A percentile compares a stretch with the other conserved stretches of the same genome.
phyloP scores from a whole-genome alignment of 1,140 invertebrate genomes.

The Nebria ingens region DNA sequence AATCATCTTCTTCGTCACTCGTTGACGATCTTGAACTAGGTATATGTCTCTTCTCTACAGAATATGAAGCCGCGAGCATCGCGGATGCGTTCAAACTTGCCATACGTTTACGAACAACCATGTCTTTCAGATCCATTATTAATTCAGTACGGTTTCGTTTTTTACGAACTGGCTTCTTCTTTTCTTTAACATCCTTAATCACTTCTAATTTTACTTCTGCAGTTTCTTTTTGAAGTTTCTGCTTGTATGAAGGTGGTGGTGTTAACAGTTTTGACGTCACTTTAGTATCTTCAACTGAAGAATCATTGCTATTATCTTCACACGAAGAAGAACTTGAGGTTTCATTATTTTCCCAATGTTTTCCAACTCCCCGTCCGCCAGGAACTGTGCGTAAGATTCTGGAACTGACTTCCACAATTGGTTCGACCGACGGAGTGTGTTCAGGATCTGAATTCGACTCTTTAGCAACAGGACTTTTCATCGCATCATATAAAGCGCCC shows the following conservation, averaged over 20 bases:
- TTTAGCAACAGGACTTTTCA: slow-evolving; percentile 37
- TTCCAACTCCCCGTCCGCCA: slow-evolving; percentile 62
- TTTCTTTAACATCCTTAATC: slow-evolving; percentile 17
- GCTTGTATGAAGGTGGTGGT: slow-evolving; percentile 13
- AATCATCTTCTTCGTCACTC: slow-evolving; percentile 41
- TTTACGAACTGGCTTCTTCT: slow-evolving; percentile 20
- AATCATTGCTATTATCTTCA: slow-evolving; percentile 33
- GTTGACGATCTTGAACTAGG: slow-evolving; percentile 44
- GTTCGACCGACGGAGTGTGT: slow-evolving; percentile 18
- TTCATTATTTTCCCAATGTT: slow-evolving; percentile 69
- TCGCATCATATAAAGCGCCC: slow-evolving; percentile 50
- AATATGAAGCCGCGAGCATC: slow-evolving; percentile 82
- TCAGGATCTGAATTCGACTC: slow-evolving; percentile 24
- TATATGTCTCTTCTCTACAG: slow-evolving; percentile 55
- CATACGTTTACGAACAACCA: slow-evolving; percentile 83
- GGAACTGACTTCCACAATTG: slow-evolving; percentile 30
- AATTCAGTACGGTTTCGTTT: slow-evolving; percentile 45
- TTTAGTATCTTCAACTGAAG: background rate
- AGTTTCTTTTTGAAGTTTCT: slow-evolving; percentile 8
- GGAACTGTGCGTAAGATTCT: slow-evolving; percentile 59
- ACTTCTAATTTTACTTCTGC: slow-evolving; percentile 15
- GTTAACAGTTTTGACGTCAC: background rate
- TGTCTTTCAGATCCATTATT: slow-evolving; percentile 75
- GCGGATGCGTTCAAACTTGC: slow-evolving; percentile 86
- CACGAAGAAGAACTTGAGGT: slow-evolving; percentile 43